Evolutionary conservation across 2,113 vertebrate species (phyloP), one percentile per base, ranked within the genome.

Genomic region (Cisticola juncidis): DNA sequence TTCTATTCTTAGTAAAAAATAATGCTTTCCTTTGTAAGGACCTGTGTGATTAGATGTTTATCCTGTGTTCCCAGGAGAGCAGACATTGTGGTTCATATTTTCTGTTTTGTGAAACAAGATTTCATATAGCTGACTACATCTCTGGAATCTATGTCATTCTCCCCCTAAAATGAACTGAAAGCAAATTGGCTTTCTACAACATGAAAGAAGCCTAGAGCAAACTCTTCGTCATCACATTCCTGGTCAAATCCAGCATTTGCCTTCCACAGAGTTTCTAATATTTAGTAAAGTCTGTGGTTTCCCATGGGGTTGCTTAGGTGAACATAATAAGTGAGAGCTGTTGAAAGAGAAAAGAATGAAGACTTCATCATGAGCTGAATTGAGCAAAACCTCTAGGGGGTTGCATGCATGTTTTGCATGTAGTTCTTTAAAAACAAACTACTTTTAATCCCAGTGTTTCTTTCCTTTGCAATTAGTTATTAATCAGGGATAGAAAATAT

Each of bases 201-300:
- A 44, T 81, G 93, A 94, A 91, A 86, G 87, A 84, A 91, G 40
- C 56, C 71, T 66, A 65, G 91, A 93, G 64, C 82, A 90, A 95
- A 81, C 64, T 88, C 88, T 83, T 88, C 72, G 78, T 94, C 82
- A 93, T 93, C 94, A 81, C 94, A 88, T 97, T 95, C 86, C 80
- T 90, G 88, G 54, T 78, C 92, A 81, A 78, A 88, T 91, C 54
- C 86, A 66, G 54, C 80, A 29, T 69, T 81, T 94, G 76, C 60
- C 68, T 96, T 90, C 76, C 42, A 66, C 51, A 66, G 68, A 40
- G 76, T 72, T 90, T 72, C 51, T 83, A 35, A 54, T 90, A 58
- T 88, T 92, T 73, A 29, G 60, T 73, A n/a, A 51, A n/a, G 70
- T 51, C 64, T 92, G 51, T 92, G 47, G 28, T 86, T 96, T 96